Conservation (phyloP, 1,140 invertebrate species). For the Zaprionus taronus region DNA sequence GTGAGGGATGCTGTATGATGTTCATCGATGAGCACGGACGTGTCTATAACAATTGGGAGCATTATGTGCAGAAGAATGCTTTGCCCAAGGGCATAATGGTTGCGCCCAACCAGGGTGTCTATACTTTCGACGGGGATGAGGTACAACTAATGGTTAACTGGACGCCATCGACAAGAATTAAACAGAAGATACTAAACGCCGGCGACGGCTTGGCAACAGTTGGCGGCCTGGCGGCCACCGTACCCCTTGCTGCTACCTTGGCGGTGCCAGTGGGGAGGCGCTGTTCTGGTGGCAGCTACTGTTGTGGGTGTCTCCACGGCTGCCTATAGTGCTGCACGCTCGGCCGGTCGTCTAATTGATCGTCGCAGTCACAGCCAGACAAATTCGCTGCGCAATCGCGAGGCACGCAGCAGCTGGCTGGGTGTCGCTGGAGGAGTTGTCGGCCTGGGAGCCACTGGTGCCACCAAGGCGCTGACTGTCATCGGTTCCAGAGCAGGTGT, state of each 20-base stretch:
- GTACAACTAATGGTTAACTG: slow-evolving; percentile 46
- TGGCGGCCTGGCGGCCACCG: slow-evolving; percentile 58
- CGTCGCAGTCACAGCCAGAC: slow-evolving; percentile 63
- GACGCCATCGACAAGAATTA: slow-evolving; percentile 45
- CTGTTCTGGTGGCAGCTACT: slow-evolving; percentile 58
- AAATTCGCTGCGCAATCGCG: slow-evolving; percentile 52
- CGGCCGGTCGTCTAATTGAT: slow-evolving; percentile 54
- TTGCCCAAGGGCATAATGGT: slow-evolving; percentile 72
- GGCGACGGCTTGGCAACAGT: slow-evolving; percentile 62
- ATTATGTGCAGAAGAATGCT: slow-evolving; percentile 61
- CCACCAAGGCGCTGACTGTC: slow-evolving; percentile 49
- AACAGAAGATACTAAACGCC: slow-evolving; percentile 44
- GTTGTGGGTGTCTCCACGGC: slow-evolving; percentile 56
- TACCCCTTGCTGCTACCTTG: slow-evolving; percentile 62
- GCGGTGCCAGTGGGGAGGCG: slow-evolving; percentile 59
- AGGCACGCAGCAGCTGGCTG: slow-evolving; percentile 75
- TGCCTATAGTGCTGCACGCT: slow-evolving; percentile 61
- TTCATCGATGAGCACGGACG: slow-evolving; percentile 75
- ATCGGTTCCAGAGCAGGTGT: slow-evolving; percentile 24
- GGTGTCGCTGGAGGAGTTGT: slow-evolving; percentile 72
- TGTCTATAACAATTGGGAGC: slow-evolving; percentile 70
- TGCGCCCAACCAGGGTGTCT: slow-evolving; percentile 64
- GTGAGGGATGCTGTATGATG: slow-evolving; percentile 74
- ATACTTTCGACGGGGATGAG: slow-evolving; percentile 54
- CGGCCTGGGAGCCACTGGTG: slow-evolving; percentile 66